Conservation (phyloP, 1,140 invertebrate genomes). For the Pseudomyrmex pallidus region DNA sequence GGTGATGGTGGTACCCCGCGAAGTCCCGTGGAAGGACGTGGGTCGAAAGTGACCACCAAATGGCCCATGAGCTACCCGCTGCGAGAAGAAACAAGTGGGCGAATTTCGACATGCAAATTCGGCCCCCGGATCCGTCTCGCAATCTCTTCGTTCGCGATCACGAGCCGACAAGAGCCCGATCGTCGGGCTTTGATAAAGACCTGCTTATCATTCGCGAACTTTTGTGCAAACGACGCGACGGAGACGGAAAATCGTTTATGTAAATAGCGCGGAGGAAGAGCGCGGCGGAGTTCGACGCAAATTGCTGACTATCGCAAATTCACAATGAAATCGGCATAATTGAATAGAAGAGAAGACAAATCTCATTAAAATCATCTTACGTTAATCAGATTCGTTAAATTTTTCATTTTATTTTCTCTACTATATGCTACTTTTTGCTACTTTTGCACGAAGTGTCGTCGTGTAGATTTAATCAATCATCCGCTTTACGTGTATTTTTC, state of each 20-base stretch:
- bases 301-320: background rate
- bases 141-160: background rate
- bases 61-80: constrained; percentile 76
- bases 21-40: constrained; percentile 67
- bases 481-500: background rate
- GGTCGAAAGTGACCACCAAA: constrained; percentile 74
- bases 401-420: background rate
- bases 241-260: constrained; percentile 24
- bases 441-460: background rate
- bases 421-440: background rate
- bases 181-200: constrained; percentile 18
- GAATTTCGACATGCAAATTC: constrained; percentile 75
- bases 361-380: background rate
- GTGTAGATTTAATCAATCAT: constrained; percentile 4
- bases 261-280: background rate
- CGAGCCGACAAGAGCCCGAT: background rate
- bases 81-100: constrained; percentile 75
- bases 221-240: constrained; percentile 36
- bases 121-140: constrained; percentile 62
- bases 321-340: background rate
- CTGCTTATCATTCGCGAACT: constrained; percentile 29
- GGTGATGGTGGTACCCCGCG: constrained; percentile 56
- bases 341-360: background rate
- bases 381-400: background rate
- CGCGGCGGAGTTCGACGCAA: background rate